phyloP scores from a whole-genome alignment of 2,797 vertebrate genomes.

The Xiphorhynchus erythropygius region DNA sequence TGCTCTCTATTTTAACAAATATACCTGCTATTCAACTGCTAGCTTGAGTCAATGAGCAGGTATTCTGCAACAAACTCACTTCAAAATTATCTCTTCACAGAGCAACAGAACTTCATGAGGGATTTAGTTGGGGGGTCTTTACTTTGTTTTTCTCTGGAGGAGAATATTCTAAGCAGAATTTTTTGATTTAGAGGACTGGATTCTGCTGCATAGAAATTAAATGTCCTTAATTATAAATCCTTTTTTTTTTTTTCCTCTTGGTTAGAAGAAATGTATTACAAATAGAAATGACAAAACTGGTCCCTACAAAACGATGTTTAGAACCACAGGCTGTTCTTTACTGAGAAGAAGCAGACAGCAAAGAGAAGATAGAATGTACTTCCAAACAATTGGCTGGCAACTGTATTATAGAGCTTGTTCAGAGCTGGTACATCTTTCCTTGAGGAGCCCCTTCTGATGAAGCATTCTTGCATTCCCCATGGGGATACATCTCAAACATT shows the following conservation, averaged over 20 bases:
- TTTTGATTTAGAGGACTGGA: not conserved
- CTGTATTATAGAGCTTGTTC: not conserved
- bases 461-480: not conserved
- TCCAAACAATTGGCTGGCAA: not conserved
- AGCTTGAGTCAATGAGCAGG: not conserved
- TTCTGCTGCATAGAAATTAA: not conserved
- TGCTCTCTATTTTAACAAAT: not conserved
- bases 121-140: not conserved
- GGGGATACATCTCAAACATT: not conserved
- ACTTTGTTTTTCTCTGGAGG: not conserved
- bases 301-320: not conserved
- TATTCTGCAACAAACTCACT: not conserved
- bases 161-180: not conserved
- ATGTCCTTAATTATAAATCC: not conserved
- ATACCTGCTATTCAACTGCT: not conserved
- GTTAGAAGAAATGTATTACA: not conserved
- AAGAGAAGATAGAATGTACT: not conserved
- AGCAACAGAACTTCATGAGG: not conserved
- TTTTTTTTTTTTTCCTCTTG: not conserved
- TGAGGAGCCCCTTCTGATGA: not conserved
- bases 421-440: not conserved
- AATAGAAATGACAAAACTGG: not conserved
- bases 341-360: not conserved
- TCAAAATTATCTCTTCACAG: not conserved
- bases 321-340: not conserved